These are phyloP conservation scores for Ceratitis capitata DNA, from an alignment of 1,140 invertebrate genomes.

Conservation along the genomic window DNA sequence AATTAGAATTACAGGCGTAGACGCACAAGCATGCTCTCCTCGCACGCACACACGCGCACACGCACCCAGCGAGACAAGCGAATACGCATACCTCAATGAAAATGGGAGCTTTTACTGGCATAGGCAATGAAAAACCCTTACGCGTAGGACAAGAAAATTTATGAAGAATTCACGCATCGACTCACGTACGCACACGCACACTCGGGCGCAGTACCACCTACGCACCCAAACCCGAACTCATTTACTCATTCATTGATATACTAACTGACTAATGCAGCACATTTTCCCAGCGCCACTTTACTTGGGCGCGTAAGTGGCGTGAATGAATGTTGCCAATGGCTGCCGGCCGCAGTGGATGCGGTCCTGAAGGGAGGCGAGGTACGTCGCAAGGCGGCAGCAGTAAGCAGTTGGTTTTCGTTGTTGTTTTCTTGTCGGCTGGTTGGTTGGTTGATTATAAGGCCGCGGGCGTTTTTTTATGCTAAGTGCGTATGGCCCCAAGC, in stretches of 20 bases:
- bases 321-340: conserved; percentile 20
- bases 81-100: neutral
- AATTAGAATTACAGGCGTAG: conserved; percentile 26
- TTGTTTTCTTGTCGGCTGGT: neutral
- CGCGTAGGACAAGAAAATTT: neutral
- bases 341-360: neutral
- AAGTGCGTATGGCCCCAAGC: neutral
- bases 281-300: conserved; percentile 27
- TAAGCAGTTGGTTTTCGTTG: neutral
- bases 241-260: conserved; percentile 21
- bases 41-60: neutral
- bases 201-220: neutral
- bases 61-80: neutral
- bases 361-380: neutral
- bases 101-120: neutral
- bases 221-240: neutral
- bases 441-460: neutral
- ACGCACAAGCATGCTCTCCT: neutral
- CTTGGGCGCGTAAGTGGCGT: conserved; percentile 33
- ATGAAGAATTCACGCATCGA: neutral
- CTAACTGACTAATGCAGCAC: conserved; percentile 30
- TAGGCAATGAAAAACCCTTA: conserved; percentile 12
- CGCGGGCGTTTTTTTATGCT: neutral
- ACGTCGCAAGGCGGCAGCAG: neutral
- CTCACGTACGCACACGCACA: neutral